Percentiles rank a stretch among this genome's conserved stretches.
Evolutionary conservation across 2,113 vertebrate species (phyloP).

Genomic region (Notechis scutatus): DNA sequence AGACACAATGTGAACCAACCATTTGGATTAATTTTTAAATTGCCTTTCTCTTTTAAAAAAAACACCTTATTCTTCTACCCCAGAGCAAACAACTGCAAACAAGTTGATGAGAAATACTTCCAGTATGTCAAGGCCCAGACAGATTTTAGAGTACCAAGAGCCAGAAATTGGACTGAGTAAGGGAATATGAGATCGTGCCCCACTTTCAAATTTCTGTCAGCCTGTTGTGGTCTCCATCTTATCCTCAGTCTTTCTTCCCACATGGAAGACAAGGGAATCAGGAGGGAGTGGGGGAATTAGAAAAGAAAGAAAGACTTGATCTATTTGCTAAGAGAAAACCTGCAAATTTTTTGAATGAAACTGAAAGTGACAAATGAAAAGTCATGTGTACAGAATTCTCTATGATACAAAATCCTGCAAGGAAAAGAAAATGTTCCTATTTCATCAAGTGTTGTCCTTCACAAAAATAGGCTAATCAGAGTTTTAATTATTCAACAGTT

Average conservation of each 20-base stretch:
- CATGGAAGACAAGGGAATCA: background rate
- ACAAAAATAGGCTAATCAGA: background rate
- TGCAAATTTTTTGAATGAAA: background rate
- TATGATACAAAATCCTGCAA: background rate
- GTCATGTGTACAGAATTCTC: background rate
- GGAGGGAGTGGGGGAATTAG: background rate
- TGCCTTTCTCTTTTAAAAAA: background rate
- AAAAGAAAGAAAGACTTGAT: background rate
- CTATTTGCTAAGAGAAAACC: background rate
- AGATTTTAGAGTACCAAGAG: background rate
- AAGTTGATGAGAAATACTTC: background rate
- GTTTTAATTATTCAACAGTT: background rate
- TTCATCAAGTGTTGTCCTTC: background rate
- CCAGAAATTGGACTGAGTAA: background rate
- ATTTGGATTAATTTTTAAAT: background rate
- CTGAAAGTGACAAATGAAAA: background rate
- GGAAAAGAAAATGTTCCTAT: background rate
- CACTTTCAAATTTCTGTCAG: background rate
- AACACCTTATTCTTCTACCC: background rate
- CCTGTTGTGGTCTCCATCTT: background rate
- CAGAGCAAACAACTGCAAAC: background rate
- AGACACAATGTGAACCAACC: background rate
- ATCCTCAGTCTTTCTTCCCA: background rate
- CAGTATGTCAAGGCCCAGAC: background rate
- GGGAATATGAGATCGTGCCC: background rate